Percentiles rank a stretch among this genome's conserved stretches.
Conservation (phyloP, 2,888 invertebrate genomes). For the Vannuccia rotundouncinata region DNA sequence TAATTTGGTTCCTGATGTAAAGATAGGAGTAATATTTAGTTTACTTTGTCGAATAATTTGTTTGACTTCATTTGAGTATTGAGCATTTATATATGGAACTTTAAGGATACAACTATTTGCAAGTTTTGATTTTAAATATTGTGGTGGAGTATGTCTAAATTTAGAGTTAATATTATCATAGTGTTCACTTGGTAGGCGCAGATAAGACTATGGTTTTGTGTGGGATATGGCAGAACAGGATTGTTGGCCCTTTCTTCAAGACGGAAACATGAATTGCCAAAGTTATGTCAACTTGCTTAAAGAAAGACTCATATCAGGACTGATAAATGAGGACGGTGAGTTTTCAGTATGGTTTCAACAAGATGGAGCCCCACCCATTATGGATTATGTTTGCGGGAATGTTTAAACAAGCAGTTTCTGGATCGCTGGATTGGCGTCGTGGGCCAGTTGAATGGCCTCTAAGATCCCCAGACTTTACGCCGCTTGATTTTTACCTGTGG, state of each 20-base stretch:
- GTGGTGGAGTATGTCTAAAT: too few species aligned
- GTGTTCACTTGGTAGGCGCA: too few species aligned
- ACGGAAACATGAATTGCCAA: slow-evolving; percentile 3
- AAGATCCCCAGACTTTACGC: slow-evolving; percentile 35
- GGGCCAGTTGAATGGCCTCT: slow-evolving; percentile 37
- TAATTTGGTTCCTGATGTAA: too few species aligned
- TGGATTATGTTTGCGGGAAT: slow-evolving; percentile 21
- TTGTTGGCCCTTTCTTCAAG: slow-evolving; percentile 22
- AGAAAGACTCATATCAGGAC: background rate
- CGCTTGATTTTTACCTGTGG: slow-evolving; percentile 36
- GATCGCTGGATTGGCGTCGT: slow-evolving; percentile 28
- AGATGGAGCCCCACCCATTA: slow-evolving; percentile 32
- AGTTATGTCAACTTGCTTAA: slow-evolving; percentile 6
- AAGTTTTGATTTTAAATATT: too few species aligned
- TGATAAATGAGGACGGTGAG: slow-evolving; percentile 24
- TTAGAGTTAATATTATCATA: too few species aligned
- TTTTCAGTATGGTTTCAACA: slow-evolving; percentile 30
- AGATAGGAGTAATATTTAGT: too few species aligned
- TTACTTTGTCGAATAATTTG: too few species aligned
- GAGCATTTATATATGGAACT: too few species aligned
- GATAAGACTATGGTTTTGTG: slow-evolving; percentile 20
- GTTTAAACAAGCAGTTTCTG: slow-evolving; percentile 27
- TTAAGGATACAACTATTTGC: too few species aligned
- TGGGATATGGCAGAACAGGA: slow-evolving; percentile 20
- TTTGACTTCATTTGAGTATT: too few species aligned